Percentiles rank a stretch among this genome's conserved stretches.
These are phyloP conservation scores for Sesia bembeciformis DNA, from an alignment of 2,888 invertebrate genomes.

Conservation along the genomic window DNA sequence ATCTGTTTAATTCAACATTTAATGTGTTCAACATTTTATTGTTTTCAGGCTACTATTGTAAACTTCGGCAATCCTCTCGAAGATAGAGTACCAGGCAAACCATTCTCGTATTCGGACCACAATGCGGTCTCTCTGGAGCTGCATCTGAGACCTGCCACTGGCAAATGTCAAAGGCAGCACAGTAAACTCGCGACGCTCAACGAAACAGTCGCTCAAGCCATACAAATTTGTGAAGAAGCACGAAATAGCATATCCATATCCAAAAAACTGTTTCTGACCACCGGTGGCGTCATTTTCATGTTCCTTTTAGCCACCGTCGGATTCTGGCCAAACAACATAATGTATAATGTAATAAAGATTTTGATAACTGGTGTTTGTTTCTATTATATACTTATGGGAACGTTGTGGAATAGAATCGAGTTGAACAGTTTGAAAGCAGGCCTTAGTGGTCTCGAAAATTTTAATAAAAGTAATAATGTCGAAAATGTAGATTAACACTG, in stretches of 20 bases:
- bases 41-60: slow-evolving; percentile 41
- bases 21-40: neutral
- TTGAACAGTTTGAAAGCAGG: slow-evolving; percentile 85
- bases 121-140: slow-evolving; percentile 84
- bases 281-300: slow-evolving; percentile 63
- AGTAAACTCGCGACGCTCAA: slow-evolving; percentile 25
- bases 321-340: slow-evolving; percentile 60
- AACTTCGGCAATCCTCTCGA: slow-evolving; percentile 82
- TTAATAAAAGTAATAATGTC: slow-evolving; percentile 28
- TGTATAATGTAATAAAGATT: slow-evolving; percentile 74
- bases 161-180: slow-evolving; percentile 15
- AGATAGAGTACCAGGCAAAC: slow-evolving; percentile 79
- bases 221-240: slow-evolving; percentile 75
- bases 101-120: slow-evolving; percentile 91
- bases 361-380: slow-evolving; percentile 77
- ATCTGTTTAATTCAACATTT: no score
- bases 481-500: slow-evolving; percentile 6
- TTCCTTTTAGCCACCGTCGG: slow-evolving; percentile 68
- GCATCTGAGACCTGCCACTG: slow-evolving; percentile 19
- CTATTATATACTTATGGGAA: slow-evolving; percentile 84
- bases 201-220: slow-evolving; percentile 70
- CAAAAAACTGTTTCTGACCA: slow-evolving; percentile 67
- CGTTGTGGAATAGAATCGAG: slow-evolving; percentile 88
- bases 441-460: slow-evolving; percentile 79
- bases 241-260: slow-evolving; percentile 60